These are phyloP conservation scores for Palloptera scutellata DNA, from an alignment of 2,888 invertebrate species.

Conservation along the genomic window DNA sequence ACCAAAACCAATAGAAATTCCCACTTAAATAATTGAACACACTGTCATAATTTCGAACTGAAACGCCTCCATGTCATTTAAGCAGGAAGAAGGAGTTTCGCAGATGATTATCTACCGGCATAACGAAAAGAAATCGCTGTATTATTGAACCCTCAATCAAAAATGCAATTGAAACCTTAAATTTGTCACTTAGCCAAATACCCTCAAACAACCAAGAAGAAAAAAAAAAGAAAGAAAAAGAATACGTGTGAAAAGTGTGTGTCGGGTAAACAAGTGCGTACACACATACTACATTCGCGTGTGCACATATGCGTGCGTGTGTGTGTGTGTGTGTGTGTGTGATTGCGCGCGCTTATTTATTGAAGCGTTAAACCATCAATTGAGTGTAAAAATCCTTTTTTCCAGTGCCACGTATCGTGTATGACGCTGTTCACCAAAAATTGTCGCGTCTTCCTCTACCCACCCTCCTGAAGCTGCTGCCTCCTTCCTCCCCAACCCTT, in stretches of 20 bases:
- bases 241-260: not conserved
- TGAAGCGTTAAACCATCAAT: conserved; percentile 59
- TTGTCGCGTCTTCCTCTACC: not conserved
- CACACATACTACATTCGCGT: conserved; percentile 11
- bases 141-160: conserved; percentile 25
- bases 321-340: conserved; percentile 13
- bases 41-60: not conserved
- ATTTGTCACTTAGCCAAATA: conserved; percentile 30
- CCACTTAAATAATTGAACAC: no score
- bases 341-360: conserved; percentile 41
- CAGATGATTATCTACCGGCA: not conserved
- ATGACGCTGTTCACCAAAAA: not conserved
- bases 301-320: conserved; percentile 6
- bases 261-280: no score
- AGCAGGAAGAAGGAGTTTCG: conserved; percentile 25
- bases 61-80: conserved; percentile 12
- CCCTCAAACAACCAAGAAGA: conserved; percentile 4
- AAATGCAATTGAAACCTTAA: conserved; percentile 35
- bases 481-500: not conserved
- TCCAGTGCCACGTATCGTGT: conserved; percentile 18
- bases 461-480: not conserved
- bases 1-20: no score
- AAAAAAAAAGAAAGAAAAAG: not conserved
- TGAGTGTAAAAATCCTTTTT: conserved; percentile 54
- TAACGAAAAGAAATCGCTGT: not conserved